Evolutionary conservation across 2,797 vertebrate species (phyloP), one percentile per base, ranked within the genome.

Genomic region (Crocodylus rhombifer): DNA sequence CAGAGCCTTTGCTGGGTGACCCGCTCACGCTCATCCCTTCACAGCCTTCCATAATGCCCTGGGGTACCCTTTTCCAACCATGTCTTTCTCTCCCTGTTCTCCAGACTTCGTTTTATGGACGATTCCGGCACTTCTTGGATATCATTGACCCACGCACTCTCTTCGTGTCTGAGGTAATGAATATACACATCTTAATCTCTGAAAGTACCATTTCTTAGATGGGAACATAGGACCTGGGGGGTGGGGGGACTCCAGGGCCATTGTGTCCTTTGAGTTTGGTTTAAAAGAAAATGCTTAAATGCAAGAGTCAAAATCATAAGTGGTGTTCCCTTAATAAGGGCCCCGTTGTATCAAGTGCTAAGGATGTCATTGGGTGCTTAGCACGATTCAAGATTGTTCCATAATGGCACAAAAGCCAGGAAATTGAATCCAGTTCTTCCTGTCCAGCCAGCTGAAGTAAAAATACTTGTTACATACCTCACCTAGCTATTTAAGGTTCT

Each of bases 91-190:
- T 14, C 21, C 79, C 71, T 86, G 6, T 97, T 82, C 91, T 97
- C 73, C 94, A 99, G 99, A 98, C 96, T 14, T 98, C 98, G 0
- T 99, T 99, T 95, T 98, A 97, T 56, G 98, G 99, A 79, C 97
- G 99, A 79, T 98, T 99, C 97, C 97, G 98, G 88, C 99, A 99
- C 97, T 99, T 99, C 97, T 86, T 99, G 98, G 98, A 99, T 94
- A 98, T 99, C 97, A 99, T 99, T 5, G 99, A 99, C 94, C 99
- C 99, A 2, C 98, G 98, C 61, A 99, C 98, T 0, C 98, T 99
- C 65, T 99, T 99, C 64, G 98, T 99, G 69, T 98, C 98, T 2
- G 98, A 99, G 99, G 99, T 99, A 98, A 97, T 0, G 82, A 88
- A 14, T 11, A 12, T 0, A 0, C 11, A 42, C 25, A 0, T 51